Conservation (phyloP, 2,797 vertebrate species). For the Pelochelys cantorii region DNA sequence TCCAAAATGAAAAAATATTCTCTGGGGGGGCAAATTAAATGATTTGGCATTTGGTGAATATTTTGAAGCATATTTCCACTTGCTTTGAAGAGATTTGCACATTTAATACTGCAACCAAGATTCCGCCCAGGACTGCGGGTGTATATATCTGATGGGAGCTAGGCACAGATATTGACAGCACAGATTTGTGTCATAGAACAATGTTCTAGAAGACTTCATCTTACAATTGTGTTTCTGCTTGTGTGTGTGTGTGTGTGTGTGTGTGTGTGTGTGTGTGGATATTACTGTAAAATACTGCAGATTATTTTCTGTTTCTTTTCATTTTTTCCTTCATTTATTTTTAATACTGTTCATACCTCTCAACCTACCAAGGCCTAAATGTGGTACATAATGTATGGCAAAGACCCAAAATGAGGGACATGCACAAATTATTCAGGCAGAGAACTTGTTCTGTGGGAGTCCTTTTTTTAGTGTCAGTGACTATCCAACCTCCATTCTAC, state of each 20-base stretch:
- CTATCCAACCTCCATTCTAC: not conserved
- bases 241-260: not conserved
- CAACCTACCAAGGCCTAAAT: slow-evolving; percentile 45
- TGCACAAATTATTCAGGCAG: not conserved
- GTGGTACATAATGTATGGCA: slow-evolving; percentile 1
- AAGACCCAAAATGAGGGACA: not conserved
- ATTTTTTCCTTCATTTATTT: not conserved
- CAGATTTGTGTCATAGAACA: not conserved
- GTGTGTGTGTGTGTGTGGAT: slow-evolving; percentile 8
- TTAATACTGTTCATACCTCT: slow-evolving; percentile 60
- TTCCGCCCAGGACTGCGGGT: slow-evolving; percentile 43
- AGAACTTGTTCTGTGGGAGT: slow-evolving; percentile 24
- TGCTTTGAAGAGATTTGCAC: not conserved
- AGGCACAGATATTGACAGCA: slow-evolving; percentile 40
- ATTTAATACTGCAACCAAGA: slow-evolving; percentile 53
- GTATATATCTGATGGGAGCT: not conserved
- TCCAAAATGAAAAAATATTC: not conserved
- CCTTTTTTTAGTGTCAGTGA: slow-evolving; percentile 1
- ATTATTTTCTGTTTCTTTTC: not conserved
- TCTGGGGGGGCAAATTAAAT: slow-evolving; percentile 31
- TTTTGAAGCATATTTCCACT: slow-evolving; percentile 47
- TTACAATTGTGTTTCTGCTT: slow-evolving; percentile 29
- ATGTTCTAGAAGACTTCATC: slow-evolving; percentile 26
- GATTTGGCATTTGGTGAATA: not conserved
- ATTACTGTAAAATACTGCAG: slow-evolving; percentile 42